Evolutionary conservation across 2,888 invertebrate species (phyloP).

Genomic region (Fragum whitleyi): DNA sequence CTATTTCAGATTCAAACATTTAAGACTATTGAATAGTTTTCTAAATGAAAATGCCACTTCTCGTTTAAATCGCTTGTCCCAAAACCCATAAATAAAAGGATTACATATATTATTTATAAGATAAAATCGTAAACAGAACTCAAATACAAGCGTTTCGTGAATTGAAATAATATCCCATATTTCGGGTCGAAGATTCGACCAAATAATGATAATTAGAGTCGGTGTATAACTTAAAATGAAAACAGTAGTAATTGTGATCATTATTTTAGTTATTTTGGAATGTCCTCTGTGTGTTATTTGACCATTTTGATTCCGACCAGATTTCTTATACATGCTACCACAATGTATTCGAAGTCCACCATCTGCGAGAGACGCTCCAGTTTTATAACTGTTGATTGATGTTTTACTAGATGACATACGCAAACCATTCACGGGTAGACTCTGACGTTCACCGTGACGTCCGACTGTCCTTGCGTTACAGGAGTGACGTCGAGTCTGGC

Average conservation of each 20-base stretch:
- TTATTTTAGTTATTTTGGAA: slow-evolving; percentile 67
- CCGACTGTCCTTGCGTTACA: neutral
- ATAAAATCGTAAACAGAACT: slow-evolving; percentile 61
- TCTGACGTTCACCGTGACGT: neutral
- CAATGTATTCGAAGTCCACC: slow-evolving; percentile 37
- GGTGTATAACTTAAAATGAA: slow-evolving; percentile 67
- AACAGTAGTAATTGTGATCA: slow-evolving; percentile 65
- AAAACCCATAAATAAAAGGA: slow-evolving; percentile 69
- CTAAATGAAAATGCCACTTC: slow-evolving; percentile 50
- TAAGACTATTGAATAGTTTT: slow-evolving; percentile 16
- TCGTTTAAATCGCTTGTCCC: slow-evolving; percentile 64
- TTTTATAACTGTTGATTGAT: neutral
- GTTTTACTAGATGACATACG: neutral
- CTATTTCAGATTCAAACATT: neutral
- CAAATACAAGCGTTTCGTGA: slow-evolving; percentile 43
- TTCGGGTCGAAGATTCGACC: slow-evolving; percentile 48
- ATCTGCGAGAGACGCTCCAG: neutral
- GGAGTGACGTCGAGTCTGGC: neutral
- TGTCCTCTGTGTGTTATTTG: slow-evolving; percentile 27
- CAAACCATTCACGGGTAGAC: neutral
- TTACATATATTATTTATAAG: slow-evolving; percentile 68
- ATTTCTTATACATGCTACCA: neutral
- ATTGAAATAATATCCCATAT: slow-evolving; percentile 53
- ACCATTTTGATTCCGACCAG: neutral
- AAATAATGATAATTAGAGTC: slow-evolving; percentile 56